phyloP scores from a whole-genome alignment of 2,113 vertebrate genomes.

The Bubalus kerabau region DNA sequence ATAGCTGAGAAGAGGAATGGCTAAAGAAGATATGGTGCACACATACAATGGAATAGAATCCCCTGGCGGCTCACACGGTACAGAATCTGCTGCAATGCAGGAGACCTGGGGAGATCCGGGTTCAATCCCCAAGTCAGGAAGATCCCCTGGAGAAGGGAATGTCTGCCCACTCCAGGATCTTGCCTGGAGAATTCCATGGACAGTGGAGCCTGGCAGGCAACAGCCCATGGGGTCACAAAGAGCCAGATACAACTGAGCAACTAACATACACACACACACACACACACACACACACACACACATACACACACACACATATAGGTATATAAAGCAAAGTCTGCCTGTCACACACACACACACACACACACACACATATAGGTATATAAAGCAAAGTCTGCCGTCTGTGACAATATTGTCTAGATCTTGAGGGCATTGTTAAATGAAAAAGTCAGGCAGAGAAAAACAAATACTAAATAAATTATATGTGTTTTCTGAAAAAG shows the following conservation, averaged over 20 bases:
- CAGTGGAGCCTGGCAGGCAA: background rate
- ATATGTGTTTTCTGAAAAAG: background rate
- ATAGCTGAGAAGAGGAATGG: background rate
- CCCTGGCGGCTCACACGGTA: background rate
- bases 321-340: background rate
- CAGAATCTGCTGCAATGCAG: background rate
- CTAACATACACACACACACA: background rate
- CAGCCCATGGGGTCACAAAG: background rate
- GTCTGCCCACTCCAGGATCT: background rate
- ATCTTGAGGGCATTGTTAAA: background rate
- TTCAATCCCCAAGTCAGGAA: background rate
- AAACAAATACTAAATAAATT: background rate
- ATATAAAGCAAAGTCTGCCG: background rate
- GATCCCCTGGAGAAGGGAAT: background rate
- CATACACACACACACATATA: accelerated
- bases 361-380: background rate
- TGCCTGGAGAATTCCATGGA: background rate
- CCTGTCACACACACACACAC: background rate
- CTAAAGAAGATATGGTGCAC: background rate
- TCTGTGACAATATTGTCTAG: background rate
- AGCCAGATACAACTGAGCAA: background rate
- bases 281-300: background rate
- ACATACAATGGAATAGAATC: too few species aligned
- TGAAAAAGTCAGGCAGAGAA: background rate
- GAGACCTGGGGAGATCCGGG: background rate